Percentiles rank a stretch among this genome's conserved stretches.
phyloP scores from a whole-genome alignment of 2,888 invertebrate species.

The Crematogaster levior region DNA sequence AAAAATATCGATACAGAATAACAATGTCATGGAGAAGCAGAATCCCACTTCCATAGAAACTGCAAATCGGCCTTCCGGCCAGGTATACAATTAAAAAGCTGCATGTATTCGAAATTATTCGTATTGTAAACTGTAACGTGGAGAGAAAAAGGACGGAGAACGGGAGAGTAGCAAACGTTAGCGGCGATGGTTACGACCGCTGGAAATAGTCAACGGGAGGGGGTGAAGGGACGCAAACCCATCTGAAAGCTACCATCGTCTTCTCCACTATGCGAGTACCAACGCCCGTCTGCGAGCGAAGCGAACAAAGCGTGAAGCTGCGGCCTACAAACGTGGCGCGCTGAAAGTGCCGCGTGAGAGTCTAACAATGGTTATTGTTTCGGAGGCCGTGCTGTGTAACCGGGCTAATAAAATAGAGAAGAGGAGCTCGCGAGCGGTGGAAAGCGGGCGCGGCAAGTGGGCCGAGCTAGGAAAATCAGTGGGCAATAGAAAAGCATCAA shows the following conservation, averaged over 20 bases:
- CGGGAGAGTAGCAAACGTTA: background rate
- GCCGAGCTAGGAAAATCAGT: background rate
- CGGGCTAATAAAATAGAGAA: slow-evolving; percentile 70
- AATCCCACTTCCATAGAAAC: slow-evolving; percentile 78
- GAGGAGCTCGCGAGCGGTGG: slow-evolving; percentile 9
- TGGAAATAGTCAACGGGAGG: background rate
- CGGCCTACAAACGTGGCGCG: slow-evolving; percentile 60
- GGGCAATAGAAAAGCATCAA: slow-evolving; percentile 7
- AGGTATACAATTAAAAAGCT: slow-evolving; percentile 77
- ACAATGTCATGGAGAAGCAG: background rate
- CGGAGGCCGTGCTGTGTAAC: slow-evolving; percentile 49
- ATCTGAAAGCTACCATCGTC: slow-evolving; percentile 22
- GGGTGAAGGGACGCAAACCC: background rate
- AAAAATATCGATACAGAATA: slow-evolving; percentile 18
- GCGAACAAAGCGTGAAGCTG: slow-evolving; percentile 63
- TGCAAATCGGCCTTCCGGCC: slow-evolving; percentile 75
- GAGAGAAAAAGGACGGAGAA: slow-evolving; percentile 2
- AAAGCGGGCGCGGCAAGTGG: background rate
- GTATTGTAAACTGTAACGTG: slow-evolving; percentile 40
- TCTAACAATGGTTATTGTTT: slow-evolving; percentile 75
- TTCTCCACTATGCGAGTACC: slow-evolving; percentile 28
- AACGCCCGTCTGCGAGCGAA: slow-evolving; percentile 48
- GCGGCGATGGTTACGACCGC: slow-evolving; percentile 18
- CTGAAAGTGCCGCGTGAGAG: slow-evolving; percentile 54
- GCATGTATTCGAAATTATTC: slow-evolving; percentile 71